These are phyloP conservation scores for Toxostoma redivivum DNA, from an alignment of 2,113 vertebrate species.

Conservation along the genomic window DNA sequence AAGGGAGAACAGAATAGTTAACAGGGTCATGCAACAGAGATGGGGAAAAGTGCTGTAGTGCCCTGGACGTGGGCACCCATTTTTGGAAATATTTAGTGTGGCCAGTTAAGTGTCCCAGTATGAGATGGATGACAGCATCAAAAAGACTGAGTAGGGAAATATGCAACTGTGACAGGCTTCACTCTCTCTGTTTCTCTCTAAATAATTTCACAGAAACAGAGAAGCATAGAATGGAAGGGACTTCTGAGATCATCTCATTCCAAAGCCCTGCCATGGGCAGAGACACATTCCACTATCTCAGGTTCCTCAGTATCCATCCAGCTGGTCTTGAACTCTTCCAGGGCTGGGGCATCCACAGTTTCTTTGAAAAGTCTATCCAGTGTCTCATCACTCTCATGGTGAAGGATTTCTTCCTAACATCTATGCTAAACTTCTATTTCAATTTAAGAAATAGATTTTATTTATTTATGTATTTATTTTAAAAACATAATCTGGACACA, in stretches of 20 bases:
- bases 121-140: background rate
- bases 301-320: background rate
- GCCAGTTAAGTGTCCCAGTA: background rate
- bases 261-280: rapidly evolving
- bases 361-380: background rate
- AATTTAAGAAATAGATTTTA: background rate
- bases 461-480: background rate
- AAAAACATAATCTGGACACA: background rate
- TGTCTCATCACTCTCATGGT: background rate
- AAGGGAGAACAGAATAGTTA: background rate
- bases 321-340: background rate
- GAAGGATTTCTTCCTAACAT: background rate
- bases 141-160: background rate
- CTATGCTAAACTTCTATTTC: background rate
- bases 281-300: background rate
- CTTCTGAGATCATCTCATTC: background rate
- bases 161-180: background rate
- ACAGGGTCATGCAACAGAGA: background rate
- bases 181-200: background rate
- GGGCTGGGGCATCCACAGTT: background rate
- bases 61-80: rapidly evolving
- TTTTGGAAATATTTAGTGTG: background rate
- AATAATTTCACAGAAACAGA: background rate
- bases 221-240: background rate
- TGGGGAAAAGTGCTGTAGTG: background rate